Evolutionary conservation across 2,797 vertebrate species (phyloP), one percentile per base, ranked within the genome.

Genomic region (Falco columbarius): DNA sequence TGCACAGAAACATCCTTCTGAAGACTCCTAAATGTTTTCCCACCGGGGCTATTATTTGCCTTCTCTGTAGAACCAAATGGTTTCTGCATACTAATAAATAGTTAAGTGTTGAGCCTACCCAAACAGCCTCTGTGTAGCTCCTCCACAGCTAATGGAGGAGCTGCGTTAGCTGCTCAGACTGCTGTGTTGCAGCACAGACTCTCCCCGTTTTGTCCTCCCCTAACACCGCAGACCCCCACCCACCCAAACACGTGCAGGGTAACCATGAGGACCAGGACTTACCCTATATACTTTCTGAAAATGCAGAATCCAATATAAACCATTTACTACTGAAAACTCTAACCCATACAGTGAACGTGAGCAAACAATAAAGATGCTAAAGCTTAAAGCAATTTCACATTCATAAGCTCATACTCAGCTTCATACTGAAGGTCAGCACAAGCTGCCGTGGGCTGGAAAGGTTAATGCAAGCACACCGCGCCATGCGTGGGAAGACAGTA

Each of bases 381-480:
- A 81, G 36, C 12, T 62, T 32, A 54, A 81, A 67, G 61, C 26
- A 38, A 68, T 72, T 11, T 40, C 38, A 59, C 3, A 0, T 54
- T 73, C 65, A 15, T 22, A 44, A 79, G 24, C 6, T 75, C 26
- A 14, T 8, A 62, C 24, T 70, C 49, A 11, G 74, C 38, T 59
- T 76, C 58, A 36, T 14, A 14, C 16, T 32, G 54, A 47, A 29
- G 85, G 82, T 86, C 89, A 93, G 44, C 3, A 14, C 29, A 70
- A 75, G 82, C 3, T 40, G 58, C 51, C 13, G 17, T 55, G 75
- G 56, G 62, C 34, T 86, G 54, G 90, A 81, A 94, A 92, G 42
- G 55, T 93, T 73, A 58, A 81, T 10, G 51, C 1, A 6, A 86
- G 55, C 42, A 34, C 0, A 4, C 49, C 0, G 3, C 3, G 4